Evolutionary conservation across 2,113 vertebrate species (phyloP).

Genomic region (Galeopterus variegatus): DNA sequence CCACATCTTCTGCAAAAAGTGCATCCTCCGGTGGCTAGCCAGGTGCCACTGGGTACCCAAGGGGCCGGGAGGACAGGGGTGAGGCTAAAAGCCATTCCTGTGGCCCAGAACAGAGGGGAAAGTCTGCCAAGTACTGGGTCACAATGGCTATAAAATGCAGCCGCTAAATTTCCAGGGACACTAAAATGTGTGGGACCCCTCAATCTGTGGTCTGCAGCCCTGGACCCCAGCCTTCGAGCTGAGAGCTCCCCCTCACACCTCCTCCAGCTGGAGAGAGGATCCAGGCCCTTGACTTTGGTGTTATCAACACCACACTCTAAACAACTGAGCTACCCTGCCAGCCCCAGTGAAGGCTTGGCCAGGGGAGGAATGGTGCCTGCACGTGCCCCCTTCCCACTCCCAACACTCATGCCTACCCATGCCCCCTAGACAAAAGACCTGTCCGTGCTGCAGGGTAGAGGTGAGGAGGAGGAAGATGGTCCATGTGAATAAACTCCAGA

Average conservation of each 20-base stretch:
- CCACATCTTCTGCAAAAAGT: constrained; percentile 95
- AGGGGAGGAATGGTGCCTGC: too few species aligned
- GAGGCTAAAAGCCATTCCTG: too few species aligned
- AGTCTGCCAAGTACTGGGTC: background rate
- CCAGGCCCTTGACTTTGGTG: too few species aligned
- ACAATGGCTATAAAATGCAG: background rate
- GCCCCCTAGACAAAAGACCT: constrained; percentile 90
- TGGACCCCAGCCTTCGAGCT: background rate
- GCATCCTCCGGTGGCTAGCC: constrained; percentile 93
- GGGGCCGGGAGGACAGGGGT: background rate
- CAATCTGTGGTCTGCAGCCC: background rate
- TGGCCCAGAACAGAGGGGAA: background rate
- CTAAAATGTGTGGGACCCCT: background rate
- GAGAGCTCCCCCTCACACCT: background rate
- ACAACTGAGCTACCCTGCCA: too few species aligned
- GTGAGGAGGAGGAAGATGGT: constrained; percentile 89
- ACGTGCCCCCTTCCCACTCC: background rate
- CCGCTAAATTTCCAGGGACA: background rate
- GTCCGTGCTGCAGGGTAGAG: constrained; percentile 92
- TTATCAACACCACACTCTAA: too few species aligned
- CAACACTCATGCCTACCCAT: background rate
- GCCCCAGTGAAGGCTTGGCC: background rate
- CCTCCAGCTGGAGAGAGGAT: background rate
- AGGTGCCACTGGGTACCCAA: constrained; percentile 86
- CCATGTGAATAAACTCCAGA: constrained; percentile 91